These are phyloP conservation scores for Leucosticte australis DNA, from an alignment of 2,113 vertebrate genomes.

Conservation along the genomic window DNA sequence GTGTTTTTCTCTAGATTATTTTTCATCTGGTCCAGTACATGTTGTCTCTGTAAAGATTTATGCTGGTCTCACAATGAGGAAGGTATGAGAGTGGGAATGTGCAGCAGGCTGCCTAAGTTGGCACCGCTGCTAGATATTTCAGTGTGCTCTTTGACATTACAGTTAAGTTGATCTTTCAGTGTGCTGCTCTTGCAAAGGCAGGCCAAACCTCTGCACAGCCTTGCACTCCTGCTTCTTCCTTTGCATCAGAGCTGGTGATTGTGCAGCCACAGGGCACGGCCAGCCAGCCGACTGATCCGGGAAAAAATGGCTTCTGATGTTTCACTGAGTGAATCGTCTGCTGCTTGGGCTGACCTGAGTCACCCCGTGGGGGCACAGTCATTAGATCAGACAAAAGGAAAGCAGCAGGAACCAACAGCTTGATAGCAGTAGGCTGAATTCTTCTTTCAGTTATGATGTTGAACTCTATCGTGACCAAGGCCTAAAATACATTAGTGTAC, in stretches of 20 bases:
- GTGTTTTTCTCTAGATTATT: conserved; percentile 31
- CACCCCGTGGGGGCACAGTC: background rate
- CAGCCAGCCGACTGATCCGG: background rate
- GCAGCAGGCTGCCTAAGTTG: conserved; percentile 25
- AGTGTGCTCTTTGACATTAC: conserved; percentile 19
- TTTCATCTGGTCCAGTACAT: conserved; percentile 43
- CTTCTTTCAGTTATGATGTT: background rate
- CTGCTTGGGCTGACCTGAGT: background rate
- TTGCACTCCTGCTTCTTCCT: background rate
- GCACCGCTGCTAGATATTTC: background rate
- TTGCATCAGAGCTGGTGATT: background rate
- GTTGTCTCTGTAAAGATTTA: conserved; percentile 26
- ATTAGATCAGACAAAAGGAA: conserved; percentile 1
- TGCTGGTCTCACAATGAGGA: conserved; percentile 13
- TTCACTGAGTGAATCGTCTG: background rate
- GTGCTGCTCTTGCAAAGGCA: background rate
- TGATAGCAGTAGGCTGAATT: background rate
- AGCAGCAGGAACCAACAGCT: background rate
- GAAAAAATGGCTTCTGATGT: conserved; percentile 8
- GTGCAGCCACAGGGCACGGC: background rate
- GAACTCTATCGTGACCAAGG: background rate
- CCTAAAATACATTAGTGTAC: background rate
- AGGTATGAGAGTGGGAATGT: conserved; percentile 50
- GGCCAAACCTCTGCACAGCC: background rate
- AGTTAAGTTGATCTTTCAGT: background rate